These are phyloP conservation scores for Drosophila macrospina DNA, from an alignment of 2,888 invertebrate species.

Conservation along the genomic window DNA sequence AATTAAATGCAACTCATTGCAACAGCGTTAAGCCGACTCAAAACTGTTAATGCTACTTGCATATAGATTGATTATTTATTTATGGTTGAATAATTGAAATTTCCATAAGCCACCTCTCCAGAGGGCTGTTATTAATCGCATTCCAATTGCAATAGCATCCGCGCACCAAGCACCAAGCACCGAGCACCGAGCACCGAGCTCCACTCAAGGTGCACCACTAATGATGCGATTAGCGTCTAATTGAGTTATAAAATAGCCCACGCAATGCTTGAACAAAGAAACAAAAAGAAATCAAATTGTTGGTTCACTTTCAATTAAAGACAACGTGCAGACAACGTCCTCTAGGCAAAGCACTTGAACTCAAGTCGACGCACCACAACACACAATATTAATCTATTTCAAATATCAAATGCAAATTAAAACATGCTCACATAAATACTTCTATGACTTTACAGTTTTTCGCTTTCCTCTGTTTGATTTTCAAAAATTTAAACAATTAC, in stretches of 20 bases:
- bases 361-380: constrained; percentile 26
- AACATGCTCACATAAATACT: constrained; percentile 19
- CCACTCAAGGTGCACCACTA: constrained; percentile 54
- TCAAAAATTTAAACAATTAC: constrained; percentile 23
- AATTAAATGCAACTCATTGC: constrained; percentile 33
- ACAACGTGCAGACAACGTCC: constrained; percentile 20
- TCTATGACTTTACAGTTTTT: constrained; percentile 48
- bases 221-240: constrained; percentile 70
- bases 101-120: constrained; percentile 3
- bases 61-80: constrained; percentile 75
- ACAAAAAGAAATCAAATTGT: constrained; percentile 38
- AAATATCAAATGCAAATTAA: constrained; percentile 30
- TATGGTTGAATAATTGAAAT: constrained; percentile 35
- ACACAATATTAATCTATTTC: constrained; percentile 17
- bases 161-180: constrained; percentile 15
- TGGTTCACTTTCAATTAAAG: constrained; percentile 49
- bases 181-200: background rate
- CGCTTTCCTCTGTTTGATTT: constrained; percentile 16
- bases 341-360: constrained; percentile 66
- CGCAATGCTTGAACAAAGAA: constrained; percentile 47
- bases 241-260: constrained; percentile 68
- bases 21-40: constrained; percentile 59
- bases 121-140: constrained; percentile 56
- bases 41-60: constrained; percentile 67
- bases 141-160: constrained; percentile 22